Evolutionary conservation across 2,797 vertebrate species (phyloP), one percentile per base, ranked within the genome.

Genomic region (Acipenser ruthenus): DNA sequence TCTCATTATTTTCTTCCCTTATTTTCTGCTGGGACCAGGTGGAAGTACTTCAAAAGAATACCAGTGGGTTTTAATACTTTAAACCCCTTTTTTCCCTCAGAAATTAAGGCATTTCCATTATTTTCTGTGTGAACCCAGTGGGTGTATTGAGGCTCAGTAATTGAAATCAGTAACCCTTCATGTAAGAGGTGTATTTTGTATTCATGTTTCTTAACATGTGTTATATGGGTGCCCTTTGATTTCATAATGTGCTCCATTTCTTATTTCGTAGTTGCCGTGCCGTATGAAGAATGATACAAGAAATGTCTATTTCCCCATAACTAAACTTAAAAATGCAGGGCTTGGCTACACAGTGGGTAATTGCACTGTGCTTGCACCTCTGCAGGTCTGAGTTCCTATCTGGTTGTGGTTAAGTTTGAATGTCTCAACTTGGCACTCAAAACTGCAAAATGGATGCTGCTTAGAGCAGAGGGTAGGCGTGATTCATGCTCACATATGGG

Each of bases 31-130:
- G 55, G 55, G 55, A 58, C 55, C 55, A 58, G 55, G 55, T 58
- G 55, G 55, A 58, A 58, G 55, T 58, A 58, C 55, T 58, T 58
- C 55, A 58, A 58, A 58, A 13, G 55, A 58, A 58, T 58, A 58
- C 55, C 55, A 58, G 13, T 58, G 55, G 55, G 55, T 7, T 58
- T 58, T 58, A 58, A 13, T 58, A 58, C 55, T 58, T 58, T 58
- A 58, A 58, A 58, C 55, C 55, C 11, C 11, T 58, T 58, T 58
- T 58, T 58, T n/a, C 12, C 55, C 55, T 58, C 55, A 58, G 55
- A 58, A 58, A 58, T 58, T 58, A 13, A 58, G 55, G 55, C 12
- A 58, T 58, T 12, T 58, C 55, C 55, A 58, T 58, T 58, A 58
- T 58, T 58, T 58, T 58, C 13, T 58, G 55, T 58, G 55, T 58